Percentiles rank a stretch among this genome's conserved stretches.
Conservation (phyloP, 1,140 invertebrate species). For the Luehdorfia chinensis region DNA sequence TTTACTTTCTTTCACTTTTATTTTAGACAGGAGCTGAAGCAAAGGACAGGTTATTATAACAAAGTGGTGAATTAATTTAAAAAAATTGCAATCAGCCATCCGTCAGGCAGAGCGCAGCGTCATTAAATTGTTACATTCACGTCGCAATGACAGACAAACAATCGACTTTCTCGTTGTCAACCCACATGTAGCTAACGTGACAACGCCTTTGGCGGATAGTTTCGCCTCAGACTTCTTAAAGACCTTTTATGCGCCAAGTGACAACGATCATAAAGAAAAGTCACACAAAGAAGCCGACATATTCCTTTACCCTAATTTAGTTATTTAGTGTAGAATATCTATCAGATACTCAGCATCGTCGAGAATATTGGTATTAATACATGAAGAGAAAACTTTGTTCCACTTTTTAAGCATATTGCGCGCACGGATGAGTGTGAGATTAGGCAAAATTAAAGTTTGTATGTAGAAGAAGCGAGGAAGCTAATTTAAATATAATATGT, state of each 20-base stretch:
- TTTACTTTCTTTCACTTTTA: too few species aligned
- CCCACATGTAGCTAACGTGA: conserved; percentile 36
- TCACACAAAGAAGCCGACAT: background rate
- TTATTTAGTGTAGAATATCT: background rate
- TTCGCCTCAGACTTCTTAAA: conserved; percentile 12
- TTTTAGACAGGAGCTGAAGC: too few species aligned
- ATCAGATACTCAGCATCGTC: background rate
- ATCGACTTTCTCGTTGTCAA: conserved; percentile 49
- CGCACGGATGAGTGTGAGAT: too few species aligned
- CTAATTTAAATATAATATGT: too few species aligned
- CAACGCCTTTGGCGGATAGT: conserved; percentile 10
- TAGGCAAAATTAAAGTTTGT: too few species aligned
- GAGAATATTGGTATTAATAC: too few species aligned
- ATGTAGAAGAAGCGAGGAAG: too few species aligned
- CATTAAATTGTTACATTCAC: conserved; percentile 45
- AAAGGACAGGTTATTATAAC: too few species aligned
- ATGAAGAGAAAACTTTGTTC: too few species aligned
- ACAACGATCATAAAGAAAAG: conserved; percentile 6
- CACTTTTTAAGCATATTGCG: too few species aligned
- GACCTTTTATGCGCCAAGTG: conserved; percentile 6
- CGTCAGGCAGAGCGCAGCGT: conserved; percentile 14
- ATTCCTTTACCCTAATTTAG: background rate
- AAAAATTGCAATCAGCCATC: conserved; percentile 10
- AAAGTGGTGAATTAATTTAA: conserved; percentile 17
- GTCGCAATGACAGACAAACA: conserved; percentile 40